Base-by-base conservation (phyloP, 2,113 vertebrate species). In the Odocoileus hemionus region DNA sequence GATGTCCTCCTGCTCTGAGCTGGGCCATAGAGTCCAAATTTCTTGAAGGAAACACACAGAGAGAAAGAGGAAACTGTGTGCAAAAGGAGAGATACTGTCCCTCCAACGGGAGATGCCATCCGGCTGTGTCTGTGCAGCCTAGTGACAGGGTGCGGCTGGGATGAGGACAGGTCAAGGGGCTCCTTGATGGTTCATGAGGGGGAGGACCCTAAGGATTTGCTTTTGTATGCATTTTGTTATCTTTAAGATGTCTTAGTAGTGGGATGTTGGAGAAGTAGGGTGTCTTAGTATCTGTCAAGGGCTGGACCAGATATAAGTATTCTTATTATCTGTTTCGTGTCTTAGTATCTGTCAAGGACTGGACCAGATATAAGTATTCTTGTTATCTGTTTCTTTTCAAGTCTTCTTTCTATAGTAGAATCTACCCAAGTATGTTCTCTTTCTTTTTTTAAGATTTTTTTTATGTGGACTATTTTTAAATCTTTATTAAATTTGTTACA, bases 101-200 rank as follows among this genome's bases (percentile, higher is more conserved):
- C 21, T 25, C 70, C 36, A 25, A 43, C 0, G 0, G 36, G 70
- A 43, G 36, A 43, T 76, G 36, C 36, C 70, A 76, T 25, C 21
- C 1, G 0, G 21, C 36, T 43, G 36, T 74, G 36, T 76, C 36
- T 76, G 70, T 14, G 2, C 70, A 76, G 5, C 36, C 70, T 1
- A 43, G 11, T 39, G 36, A 43, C 36, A 13, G 70, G 23, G 11
- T 76, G 70, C 0, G 1, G n/a, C 67, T 0, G 2, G 67, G n/a
- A 70, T 39, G 39, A 78, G 3, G 74, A 13, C 12, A 45, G 25
- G 23, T 78, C 70, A 43, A 76, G 70, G 23, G 11, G 12, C 39
- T 43, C 39, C 23, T 39, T 26, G 23, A 43, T 14, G 67, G n/a
- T 23, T 19, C 67, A 70, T 10, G 19, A 36, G 5, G n/a, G 8